A percentile compares a stretch with the other conserved stretches of the same genome.
Evolutionary conservation across 2,797 vertebrate species (phyloP).

Genomic region (Perodicticus potto): DNA sequence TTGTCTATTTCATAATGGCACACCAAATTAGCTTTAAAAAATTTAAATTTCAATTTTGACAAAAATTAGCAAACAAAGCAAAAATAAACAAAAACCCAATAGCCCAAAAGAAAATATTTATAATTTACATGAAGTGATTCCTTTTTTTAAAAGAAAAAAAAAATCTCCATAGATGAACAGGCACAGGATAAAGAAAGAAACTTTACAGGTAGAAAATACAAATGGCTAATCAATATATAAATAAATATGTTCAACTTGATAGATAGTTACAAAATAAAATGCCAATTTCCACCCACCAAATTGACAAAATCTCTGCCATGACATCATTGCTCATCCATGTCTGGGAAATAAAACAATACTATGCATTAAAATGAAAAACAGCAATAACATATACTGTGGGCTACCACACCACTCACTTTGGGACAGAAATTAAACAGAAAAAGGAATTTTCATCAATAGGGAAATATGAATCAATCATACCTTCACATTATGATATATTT

Average conservation of each 20-base stretch:
- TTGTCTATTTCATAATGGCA: background rate
- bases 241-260: background rate
- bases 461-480: background rate
- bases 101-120: background rate
- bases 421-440: background rate
- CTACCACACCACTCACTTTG: background rate
- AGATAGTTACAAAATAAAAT: constrained; percentile 7
- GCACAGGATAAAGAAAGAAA: background rate
- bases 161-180: background rate
- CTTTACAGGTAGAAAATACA: background rate
- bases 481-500: background rate
- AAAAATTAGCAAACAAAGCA: constrained; percentile 47
- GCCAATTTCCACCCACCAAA: background rate
- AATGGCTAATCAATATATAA: constrained; percentile 6
- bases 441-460: background rate
- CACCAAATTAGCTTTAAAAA: background rate
- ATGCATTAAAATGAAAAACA: background rate
- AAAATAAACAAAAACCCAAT: background rate
- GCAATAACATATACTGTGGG: background rate
- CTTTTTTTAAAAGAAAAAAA: constrained; percentile 1
- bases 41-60: constrained; percentile 7
- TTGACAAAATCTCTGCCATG: background rate
- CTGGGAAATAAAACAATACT: background rate
- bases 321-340: background rate
- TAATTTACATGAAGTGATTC: constrained; percentile 8